Conservation (phyloP, 2,113 vertebrate species). For the Eupsittula cactorum region DNA sequence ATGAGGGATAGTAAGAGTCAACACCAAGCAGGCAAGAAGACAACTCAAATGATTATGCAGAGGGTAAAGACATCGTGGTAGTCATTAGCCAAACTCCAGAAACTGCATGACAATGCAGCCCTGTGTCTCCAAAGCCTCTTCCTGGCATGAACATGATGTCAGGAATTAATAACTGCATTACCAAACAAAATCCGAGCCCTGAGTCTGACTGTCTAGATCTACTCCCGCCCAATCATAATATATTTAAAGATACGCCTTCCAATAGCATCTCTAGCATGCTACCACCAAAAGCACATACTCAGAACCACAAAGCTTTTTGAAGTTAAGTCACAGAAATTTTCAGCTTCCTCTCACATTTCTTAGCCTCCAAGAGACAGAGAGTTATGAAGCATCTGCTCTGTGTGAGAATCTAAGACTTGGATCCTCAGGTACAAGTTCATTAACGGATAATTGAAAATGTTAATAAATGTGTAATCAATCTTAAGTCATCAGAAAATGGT, state of each 20-base stretch:
- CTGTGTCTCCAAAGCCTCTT: not conserved
- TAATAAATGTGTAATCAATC: not conserved
- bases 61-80: not conserved
- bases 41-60: not conserved
- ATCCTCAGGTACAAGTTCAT: not conserved
- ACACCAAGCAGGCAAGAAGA: not conserved
- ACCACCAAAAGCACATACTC: not conserved
- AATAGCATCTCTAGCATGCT: not conserved
- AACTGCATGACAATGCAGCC: not conserved
- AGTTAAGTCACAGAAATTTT: not conserved
- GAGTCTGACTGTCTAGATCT: not conserved
- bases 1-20: not conserved
- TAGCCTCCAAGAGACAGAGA: not conserved
- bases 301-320: not conserved
- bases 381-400: not conserved
- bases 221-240: not conserved
- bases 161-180: not conserved
- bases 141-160: not conserved
- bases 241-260: not conserved
- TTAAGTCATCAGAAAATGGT: not conserved
- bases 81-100: not conserved
- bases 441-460: not conserved
- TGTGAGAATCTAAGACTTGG: not conserved
- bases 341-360: not conserved
- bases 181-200: not conserved